Percentiles rank a stretch among this genome's conserved stretches.
These are phyloP conservation scores for Fistularia commersonii DNA, from an alignment of 2,797 vertebrate genomes.

Conservation along the genomic window DNA sequence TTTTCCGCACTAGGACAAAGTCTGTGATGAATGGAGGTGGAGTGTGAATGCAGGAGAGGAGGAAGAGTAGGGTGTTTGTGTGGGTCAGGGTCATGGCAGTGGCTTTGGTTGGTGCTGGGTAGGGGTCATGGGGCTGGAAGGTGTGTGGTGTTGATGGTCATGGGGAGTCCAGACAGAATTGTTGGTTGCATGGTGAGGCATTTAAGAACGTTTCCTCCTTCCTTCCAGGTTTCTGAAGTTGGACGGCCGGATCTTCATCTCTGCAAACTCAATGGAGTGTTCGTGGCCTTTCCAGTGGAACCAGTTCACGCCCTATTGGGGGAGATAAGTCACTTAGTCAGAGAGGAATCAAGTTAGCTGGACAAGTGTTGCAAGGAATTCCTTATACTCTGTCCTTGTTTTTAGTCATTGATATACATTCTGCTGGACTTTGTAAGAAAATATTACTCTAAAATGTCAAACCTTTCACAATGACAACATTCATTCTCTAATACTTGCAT, in stretches of 20 bases:
- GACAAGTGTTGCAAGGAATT: neutral
- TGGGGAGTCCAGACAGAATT: slow-evolving; percentile 40
- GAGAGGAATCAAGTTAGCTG: neutral
- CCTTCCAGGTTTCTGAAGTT: slow-evolving; percentile 94
- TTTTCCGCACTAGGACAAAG: slow-evolving; percentile 43
- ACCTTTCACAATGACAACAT: no score
- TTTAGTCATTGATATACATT: neutral
- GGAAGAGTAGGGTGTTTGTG: slow-evolving; percentile 19
- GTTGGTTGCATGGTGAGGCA: slow-evolving; percentile 11
- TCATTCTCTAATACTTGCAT: no score
- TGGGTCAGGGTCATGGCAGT: slow-evolving; percentile 58
- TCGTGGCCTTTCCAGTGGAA: slow-evolving; percentile 98
- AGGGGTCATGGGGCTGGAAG: slow-evolving; percentile 21
- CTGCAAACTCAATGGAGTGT: slow-evolving; percentile 91
- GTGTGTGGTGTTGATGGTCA: slow-evolving; percentile 29
- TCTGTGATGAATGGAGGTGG: slow-evolving; percentile 16
- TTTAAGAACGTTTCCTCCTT: slow-evolving; percentile 88
- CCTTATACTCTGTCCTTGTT: neutral
- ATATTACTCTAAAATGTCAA: no score
- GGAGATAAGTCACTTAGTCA: neutral
- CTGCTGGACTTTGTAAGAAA: no score
- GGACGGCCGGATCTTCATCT: slow-evolving; percentile 94
- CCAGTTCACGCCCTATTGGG: slow-evolving; percentile 90
- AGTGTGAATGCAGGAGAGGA: slow-evolving; percentile 16
- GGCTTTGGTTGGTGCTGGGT: slow-evolving; percentile 75